These are phyloP conservation scores for Fringilla coelebs DNA, from an alignment of 2,797 vertebrate genomes.

Conservation along the genomic window DNA sequence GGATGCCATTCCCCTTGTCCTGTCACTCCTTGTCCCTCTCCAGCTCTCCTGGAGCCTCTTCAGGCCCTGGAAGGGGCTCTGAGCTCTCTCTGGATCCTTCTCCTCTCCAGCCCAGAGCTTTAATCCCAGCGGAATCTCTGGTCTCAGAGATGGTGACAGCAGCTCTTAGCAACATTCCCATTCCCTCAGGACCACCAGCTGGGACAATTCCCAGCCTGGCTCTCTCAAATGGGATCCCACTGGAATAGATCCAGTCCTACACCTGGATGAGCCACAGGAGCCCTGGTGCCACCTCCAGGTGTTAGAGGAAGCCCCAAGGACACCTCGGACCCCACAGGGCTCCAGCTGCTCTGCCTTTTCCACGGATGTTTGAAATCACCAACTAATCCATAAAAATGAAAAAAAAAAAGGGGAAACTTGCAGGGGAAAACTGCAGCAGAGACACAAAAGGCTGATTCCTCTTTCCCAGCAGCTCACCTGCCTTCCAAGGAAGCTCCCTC, in stretches of 20 bases:
- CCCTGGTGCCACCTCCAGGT: not conserved
- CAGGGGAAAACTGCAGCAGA: not conserved
- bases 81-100: not conserved
- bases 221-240: accelerated
- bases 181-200: not conserved
- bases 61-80: not conserved
- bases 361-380: not conserved
- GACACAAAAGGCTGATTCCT: not conserved
- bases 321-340: not conserved
- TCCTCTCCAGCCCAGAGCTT: not conserved
- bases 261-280: not conserved
- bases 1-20: not conserved
- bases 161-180: not conserved
- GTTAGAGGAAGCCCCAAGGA: not conserved
- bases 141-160: not conserved
- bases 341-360: not conserved
- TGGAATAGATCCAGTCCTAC: accelerated
- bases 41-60: not conserved
- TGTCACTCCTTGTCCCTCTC: not conserved
- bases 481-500: not conserved
- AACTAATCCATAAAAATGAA: not conserved
- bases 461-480: not conserved
- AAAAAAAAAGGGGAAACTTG: not conserved
- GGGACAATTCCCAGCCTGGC: not conserved
- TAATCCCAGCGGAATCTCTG: not conserved